phyloP scores from a whole-genome alignment of 2,888 invertebrate species.

The Leptinotarsa haldemani region DNA sequence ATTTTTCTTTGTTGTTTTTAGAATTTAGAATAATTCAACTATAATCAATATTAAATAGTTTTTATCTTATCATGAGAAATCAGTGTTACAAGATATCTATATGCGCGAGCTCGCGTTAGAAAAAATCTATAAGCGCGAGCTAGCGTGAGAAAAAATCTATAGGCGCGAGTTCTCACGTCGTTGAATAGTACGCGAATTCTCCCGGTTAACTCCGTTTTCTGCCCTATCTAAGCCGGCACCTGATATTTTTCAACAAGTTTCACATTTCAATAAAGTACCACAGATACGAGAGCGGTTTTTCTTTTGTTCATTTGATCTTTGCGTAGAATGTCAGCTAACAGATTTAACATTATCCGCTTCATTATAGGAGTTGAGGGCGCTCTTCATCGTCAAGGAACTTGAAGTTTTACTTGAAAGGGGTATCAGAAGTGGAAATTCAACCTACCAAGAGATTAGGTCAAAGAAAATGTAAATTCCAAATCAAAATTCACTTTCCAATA shows the following conservation, averaged over 20 bases:
- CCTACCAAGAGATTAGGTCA: not conserved
- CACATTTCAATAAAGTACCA: not conserved
- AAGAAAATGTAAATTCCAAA: not conserved
- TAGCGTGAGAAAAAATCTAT: no score
- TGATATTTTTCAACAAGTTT: not conserved
- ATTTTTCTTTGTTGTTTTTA: conserved; percentile 19
- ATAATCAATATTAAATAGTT: conserved; percentile 18
- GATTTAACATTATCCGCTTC: not conserved
- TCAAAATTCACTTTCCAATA: not conserved
- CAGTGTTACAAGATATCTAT: conserved; percentile 26
- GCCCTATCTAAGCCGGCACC: not conserved
- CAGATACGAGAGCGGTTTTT: no score
- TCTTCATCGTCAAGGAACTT: not conserved
- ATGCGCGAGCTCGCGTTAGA: conserved; percentile 27
- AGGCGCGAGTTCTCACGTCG: no score
- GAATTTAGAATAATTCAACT: conserved; percentile 12
- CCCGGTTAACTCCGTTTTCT: no score
- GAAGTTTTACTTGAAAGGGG: not conserved
- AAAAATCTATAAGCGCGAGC: no score
- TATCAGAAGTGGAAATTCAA: not conserved
- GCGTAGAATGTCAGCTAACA: not conserved
- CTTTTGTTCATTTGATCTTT: not conserved
- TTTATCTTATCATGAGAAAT: conserved; percentile 24
- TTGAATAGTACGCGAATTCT: no score
- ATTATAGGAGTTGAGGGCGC: not conserved